These are phyloP conservation scores for Hoplodrina blanda DNA, from an alignment of 2,888 invertebrate species.

Conservation along the genomic window DNA sequence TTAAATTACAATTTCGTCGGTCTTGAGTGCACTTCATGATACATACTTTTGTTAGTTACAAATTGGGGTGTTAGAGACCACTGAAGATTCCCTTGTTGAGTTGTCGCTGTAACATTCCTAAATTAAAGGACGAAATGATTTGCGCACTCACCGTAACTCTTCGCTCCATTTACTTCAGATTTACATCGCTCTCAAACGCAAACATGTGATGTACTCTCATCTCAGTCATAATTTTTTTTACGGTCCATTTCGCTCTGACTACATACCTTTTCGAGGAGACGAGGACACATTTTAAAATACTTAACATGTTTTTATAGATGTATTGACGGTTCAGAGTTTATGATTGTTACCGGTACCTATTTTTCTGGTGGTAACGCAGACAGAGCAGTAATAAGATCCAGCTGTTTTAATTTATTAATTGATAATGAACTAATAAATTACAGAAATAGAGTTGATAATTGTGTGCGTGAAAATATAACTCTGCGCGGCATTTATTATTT, in stretches of 20 bases:
- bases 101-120: background rate
- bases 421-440: too few species aligned
- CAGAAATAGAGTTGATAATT: too few species aligned
- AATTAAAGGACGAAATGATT: slow-evolving; percentile 28
- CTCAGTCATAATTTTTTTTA: slow-evolving; percentile 31
- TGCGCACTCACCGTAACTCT: slow-evolving; percentile 5
- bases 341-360: background rate
- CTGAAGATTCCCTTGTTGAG: too few species aligned
- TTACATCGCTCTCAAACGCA: slow-evolving; percentile 14
- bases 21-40: too few species aligned
- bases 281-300: slow-evolving; percentile 7
- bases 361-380: background rate
- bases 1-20: too few species aligned
- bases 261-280: background rate
- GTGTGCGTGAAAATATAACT: too few species aligned
- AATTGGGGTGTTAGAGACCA: too few species aligned
- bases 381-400: too few species aligned
- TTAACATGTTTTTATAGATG: slow-evolving; percentile 5
- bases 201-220: slow-evolving; percentile 37
- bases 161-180: slow-evolving; percentile 32
- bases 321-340: slow-evolving; percentile 1
- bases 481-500: too few species aligned
- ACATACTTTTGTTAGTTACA: too few species aligned
- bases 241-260: slow-evolving; percentile 17
- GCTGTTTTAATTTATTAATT: too few species aligned